Base-by-base conservation (phyloP, 2,888 invertebrate species). In the Cataglyphis altisquamis region DNA sequence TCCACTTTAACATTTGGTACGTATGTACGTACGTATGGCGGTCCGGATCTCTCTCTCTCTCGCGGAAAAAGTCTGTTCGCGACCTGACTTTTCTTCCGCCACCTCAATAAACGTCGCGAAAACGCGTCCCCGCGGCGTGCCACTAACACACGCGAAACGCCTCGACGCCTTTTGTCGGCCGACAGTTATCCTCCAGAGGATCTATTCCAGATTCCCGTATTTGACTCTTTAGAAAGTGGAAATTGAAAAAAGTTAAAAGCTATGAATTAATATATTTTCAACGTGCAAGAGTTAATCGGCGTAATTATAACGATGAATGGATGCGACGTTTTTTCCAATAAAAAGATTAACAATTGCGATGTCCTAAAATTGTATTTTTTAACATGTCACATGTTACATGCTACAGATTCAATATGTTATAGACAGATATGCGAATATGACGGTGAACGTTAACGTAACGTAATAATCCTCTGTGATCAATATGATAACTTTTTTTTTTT, bases 1-100 rank as follows among this genome's bases (percentile, higher is more conserved):
- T 87, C 90, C 90, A 89, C 90, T 91, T 90, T 88, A 60, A 85
- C 85, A 89, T 89, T 88, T 85, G 73, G 78, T 82, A 83, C 77
- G 86, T 87, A 83, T 57, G 64, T 67, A 41, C 32, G 18, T 32
- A 45, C 15, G 15, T 45, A 45, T 8, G 18, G 75, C 36, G 66
- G 78, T 78, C 36, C 73, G 75, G 78, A 64, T 70, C 57, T 72
- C 72, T 55, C 32, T 55, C 25, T 52, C 45, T 41, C 15, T 32
- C 32, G 36, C 67, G 4, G 60, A 68, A 83, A 84, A 83, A 84
- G 32, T 66, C 66, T 81, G n/a, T 45, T 36, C 80, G 10, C 52
- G 73, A 73, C 83, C 73, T 52, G 73, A 85, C 72, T 78, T 18
- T 77, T 63, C 39, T 63, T 12, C 62, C 48, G 25, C 55, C 41